phyloP scores from a whole-genome alignment of 2,797 vertebrate species.

The Rhodeus uyekii region DNA sequence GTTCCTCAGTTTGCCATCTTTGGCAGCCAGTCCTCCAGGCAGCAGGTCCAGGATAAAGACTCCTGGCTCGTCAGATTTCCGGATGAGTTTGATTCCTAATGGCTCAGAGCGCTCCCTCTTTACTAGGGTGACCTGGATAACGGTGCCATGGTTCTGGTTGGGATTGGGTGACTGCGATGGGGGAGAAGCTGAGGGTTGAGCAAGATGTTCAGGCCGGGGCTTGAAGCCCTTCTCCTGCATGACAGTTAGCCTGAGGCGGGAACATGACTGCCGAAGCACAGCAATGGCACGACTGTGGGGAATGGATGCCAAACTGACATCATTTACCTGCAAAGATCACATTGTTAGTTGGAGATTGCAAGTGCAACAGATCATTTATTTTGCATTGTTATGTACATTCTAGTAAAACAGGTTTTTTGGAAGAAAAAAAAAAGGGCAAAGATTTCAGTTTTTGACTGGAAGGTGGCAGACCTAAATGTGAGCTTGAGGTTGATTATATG shows the following conservation, averaged over 20 bases:
- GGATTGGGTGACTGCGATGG: slow-evolving; percentile 63
- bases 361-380: background rate
- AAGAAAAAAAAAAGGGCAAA: background rate
- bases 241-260: slow-evolving; percentile 81
- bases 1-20: slow-evolving; percentile 87
- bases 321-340: slow-evolving; percentile 79
- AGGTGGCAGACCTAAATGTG: background rate
- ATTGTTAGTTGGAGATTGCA: background rate
- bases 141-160: slow-evolving; percentile 72
- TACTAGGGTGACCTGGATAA: slow-evolving; percentile 85
- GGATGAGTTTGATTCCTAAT: slow-evolving; percentile 91
- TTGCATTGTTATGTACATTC: background rate
- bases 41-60: slow-evolving; percentile 91
- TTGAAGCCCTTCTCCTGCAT: slow-evolving; percentile 95
- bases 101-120: slow-evolving; percentile 86
- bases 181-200: slow-evolving; percentile 64
- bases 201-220: slow-evolving; percentile 71
- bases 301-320: slow-evolving; percentile 85
- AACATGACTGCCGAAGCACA: slow-evolving; percentile 78
- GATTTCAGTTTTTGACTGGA: background rate
- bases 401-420: background rate
- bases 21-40: slow-evolving; percentile 87
- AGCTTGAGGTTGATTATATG: background rate
- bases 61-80: slow-evolving; percentile 87
- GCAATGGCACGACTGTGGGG: slow-evolving; percentile 83